Evolutionary conservation across 2,113 vertebrate species (phyloP), one percentile per base, ranked within the genome.

Genomic region (Melanerpes formicivorus): DNA sequence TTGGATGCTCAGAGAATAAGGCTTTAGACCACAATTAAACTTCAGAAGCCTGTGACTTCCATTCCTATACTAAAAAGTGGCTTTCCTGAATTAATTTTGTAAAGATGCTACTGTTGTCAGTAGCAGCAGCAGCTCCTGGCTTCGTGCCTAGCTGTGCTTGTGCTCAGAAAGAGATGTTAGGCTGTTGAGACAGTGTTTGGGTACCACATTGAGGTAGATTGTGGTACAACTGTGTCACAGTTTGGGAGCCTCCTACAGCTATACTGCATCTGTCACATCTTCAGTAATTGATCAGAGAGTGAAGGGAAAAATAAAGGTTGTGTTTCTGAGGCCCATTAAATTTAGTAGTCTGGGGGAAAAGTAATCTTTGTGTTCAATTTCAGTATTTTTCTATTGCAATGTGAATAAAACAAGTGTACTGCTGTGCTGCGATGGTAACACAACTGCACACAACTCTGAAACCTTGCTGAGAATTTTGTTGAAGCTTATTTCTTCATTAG

Each of bases 151-250:
- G 82, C 71, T 16, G 2, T 56, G 60, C 60, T 46, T 60, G 30
- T 74, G 65, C 82, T 94, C 32, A 32, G 72, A 60, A 80, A 32
- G 64, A 77, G 82, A 90, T 44, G 72, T 74, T n/a, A 70, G 46
- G 42, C 65, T 93, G 73, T 60, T 56, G 82, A 77, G 87, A 37
- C 58, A 78, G 91, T 85, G 82, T 85, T 94, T 80, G 90, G 90
- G 44, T 95, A 95, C 85, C 72, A n/a, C 90, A 87, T 91, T 12
- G 87, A 95, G 82, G 82, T 80, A 91, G 82, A 29, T 25, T 26
- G 14, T 83, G 82, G 52, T 80, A 88, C 85, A 83, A 58, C 69
- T 83, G 21, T n/a, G 6, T 54, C 37, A 30, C 63, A 44, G 42
- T 80, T 85, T 91, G 12, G 52, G 80, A 93, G 55, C 15, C 26